A percentile compares a stretch with the other conserved stretches of the same genome.
phyloP scores from a whole-genome alignment of 2,888 invertebrate species.

The Mimumesa dahlbomi region DNA sequence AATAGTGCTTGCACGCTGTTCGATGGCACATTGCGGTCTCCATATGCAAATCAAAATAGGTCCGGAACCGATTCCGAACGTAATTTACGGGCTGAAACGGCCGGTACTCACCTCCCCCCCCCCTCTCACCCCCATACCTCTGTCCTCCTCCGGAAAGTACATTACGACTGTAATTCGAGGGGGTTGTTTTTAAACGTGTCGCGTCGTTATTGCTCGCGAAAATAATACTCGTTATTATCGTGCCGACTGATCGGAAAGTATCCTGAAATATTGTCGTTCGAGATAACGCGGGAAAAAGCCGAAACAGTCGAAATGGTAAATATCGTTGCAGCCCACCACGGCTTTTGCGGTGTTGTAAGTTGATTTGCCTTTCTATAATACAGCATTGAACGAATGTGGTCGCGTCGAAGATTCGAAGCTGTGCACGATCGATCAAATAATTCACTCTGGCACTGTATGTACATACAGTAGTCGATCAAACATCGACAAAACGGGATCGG shows the following conservation, averaged over 20 bases:
- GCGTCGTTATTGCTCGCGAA: neutral
- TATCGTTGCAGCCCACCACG: too few species aligned
- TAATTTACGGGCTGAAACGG: conserved; percentile 52
- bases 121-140: neutral
- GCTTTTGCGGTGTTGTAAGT: too few species aligned
- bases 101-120: neutral
- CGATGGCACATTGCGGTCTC: conserved; percentile 59
- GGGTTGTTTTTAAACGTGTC: conserved; percentile 6
- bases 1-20: conserved; percentile 51
- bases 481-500: too few species aligned
- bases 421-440: too few species aligned
- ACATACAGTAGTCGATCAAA: too few species aligned
- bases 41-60: conserved; percentile 67
- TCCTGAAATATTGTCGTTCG: neutral
- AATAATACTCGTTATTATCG: conserved; percentile 1
- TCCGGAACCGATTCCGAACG: conserved; percentile 48
- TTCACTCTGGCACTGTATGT: too few species aligned
- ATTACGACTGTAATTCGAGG: conserved; percentile 28
- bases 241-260: neutral
- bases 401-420: too few species aligned
- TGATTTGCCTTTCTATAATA: too few species aligned
- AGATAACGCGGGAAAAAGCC: neutral
- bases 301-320: neutral
- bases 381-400: too few species aligned
- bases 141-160: conserved; percentile 32